Conservation (phyloP, 1,140 invertebrate species). For the Archegozetes longisetosus region DNA sequence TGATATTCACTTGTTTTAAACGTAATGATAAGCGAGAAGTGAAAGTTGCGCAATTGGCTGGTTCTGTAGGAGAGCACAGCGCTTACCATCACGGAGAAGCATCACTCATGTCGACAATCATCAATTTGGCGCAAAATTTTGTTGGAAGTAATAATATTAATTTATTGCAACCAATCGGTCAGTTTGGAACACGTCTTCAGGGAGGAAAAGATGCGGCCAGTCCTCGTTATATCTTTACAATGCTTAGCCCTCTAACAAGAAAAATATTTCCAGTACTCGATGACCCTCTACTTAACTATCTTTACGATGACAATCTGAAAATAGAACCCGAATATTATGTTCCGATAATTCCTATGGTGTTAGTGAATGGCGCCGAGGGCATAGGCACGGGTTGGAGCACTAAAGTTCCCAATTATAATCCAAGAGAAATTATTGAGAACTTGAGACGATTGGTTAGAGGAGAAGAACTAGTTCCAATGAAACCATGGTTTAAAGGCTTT, state of each 20-base stretch:
- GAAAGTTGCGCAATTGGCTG: slow-evolving; percentile 94
- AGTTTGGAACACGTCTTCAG: slow-evolving; percentile 66
- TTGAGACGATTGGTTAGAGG: slow-evolving; percentile 64
- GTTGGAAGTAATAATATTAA: slow-evolving; percentile 98
- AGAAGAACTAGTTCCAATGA: slow-evolving; percentile 55
- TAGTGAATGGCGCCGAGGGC: slow-evolving; percentile 93
- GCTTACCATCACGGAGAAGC: slow-evolving; percentile 97
- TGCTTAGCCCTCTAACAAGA: slow-evolving; percentile 58
- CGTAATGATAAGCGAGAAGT: slow-evolving; percentile 90
- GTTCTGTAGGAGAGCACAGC: slow-evolving; percentile 89
- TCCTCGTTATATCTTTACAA: slow-evolving; percentile 96
- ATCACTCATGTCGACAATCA: slow-evolving; percentile 86
- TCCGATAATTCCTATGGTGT: slow-evolving; percentile 89
- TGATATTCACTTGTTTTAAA: slow-evolving; percentile 88
- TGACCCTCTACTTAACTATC: slow-evolving; percentile 66
- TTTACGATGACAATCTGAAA: slow-evolving; percentile 82
- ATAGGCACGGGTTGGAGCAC: slow-evolving; percentile 99
- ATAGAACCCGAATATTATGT: slow-evolving; percentile 89
- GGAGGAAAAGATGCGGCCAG: slow-evolving; percentile 70
- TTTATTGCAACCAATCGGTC: slow-evolving; percentile 82
- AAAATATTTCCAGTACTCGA: slow-evolving; percentile 76
- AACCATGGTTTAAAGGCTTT: slow-evolving; percentile 90
- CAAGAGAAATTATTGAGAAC: slow-evolving; percentile 75
- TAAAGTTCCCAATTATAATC: slow-evolving; percentile 90
- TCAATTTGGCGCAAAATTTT: slow-evolving; percentile 95